Evolutionary conservation across 1,140 invertebrate species (phyloP).

Genomic region (Maconellicoccus hirsutus): DNA sequence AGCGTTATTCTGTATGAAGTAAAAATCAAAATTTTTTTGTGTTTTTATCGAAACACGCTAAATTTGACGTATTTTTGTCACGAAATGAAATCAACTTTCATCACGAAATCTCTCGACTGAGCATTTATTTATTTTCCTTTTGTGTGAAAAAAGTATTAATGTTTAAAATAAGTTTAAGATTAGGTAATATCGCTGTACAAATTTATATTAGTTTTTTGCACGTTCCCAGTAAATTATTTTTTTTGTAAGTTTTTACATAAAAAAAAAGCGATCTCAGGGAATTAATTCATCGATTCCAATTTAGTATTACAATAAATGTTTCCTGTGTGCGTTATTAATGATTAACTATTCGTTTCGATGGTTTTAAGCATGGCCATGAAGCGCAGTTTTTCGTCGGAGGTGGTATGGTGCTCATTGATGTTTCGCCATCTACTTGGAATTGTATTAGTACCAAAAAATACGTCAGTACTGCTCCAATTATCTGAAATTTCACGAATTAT

Average conservation of each 20-base stretch:
- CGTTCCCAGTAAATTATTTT: neutral
- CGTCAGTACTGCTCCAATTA: constrained; percentile 18
- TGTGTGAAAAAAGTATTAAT: neutral
- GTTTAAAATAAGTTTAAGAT: neutral
- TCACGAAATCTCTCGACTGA: no score
- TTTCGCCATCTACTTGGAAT: constrained; percentile 18
- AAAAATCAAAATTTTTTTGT: no score
- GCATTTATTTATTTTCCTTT: no score
- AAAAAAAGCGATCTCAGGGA: neutral
- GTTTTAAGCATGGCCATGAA: constrained; percentile 6
- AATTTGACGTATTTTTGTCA: no score
- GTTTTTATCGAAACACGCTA: no score
- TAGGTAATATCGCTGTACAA: neutral
- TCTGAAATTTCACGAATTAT: neutral
- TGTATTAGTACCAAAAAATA: constrained; percentile 23
- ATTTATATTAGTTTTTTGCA: neutral
- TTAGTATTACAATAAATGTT: no score
- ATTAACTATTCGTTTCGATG: neutral
- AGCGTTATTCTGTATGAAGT: no score
- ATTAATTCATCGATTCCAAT: no score
- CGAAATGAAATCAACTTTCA: no score
- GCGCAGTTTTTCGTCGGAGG: neutral
- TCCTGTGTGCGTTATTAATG: neutral
- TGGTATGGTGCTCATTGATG: neutral
- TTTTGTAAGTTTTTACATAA: neutral